Conservation (phyloP, 2,888 invertebrate genomes). For the Meghimatium bilineatum region DNA sequence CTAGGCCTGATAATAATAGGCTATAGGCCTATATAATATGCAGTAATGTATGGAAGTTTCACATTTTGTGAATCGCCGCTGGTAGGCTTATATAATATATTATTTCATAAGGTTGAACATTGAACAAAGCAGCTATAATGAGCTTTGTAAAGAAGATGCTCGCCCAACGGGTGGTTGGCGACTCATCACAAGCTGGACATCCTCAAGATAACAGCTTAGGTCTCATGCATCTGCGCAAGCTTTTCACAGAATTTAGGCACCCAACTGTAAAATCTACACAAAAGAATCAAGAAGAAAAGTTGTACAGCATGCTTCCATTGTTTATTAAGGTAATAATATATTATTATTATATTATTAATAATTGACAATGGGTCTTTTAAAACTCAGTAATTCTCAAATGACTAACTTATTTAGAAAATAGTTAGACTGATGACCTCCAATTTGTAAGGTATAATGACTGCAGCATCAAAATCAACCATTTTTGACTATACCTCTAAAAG, state of each 20-base stretch:
- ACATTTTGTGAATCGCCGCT: neutral
- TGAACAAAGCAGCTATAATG: slow-evolving; percentile 79
- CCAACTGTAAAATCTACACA: slow-evolving; percentile 81
- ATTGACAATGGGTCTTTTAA: no score
- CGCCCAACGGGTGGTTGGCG: slow-evolving; percentile 77
- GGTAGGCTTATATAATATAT: no score
- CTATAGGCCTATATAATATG: neutral
- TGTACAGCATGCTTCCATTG: slow-evolving; percentile 97
- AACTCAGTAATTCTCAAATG: no score
- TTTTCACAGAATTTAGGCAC: slow-evolving; percentile 95
- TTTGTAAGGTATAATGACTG: no score
- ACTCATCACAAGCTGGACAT: slow-evolving; percentile 72
- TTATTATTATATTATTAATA: no score
- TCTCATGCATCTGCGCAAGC: slow-evolving; percentile 95
- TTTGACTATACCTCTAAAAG: no score
- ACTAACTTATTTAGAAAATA: no score
- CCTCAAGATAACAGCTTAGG: slow-evolving; percentile 85
- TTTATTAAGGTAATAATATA: slow-evolving; percentile 96
- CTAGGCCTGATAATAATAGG: neutral
- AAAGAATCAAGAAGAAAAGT: slow-evolving; percentile 85
- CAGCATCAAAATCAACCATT: no score
- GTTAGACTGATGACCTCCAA: no score
- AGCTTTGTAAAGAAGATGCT: slow-evolving; percentile 95
- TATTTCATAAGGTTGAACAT: neutral
- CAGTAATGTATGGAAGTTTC: neutral